phyloP scores from a whole-genome alignment of 2,113 vertebrate species.

The Siniperca knerii region DNA sequence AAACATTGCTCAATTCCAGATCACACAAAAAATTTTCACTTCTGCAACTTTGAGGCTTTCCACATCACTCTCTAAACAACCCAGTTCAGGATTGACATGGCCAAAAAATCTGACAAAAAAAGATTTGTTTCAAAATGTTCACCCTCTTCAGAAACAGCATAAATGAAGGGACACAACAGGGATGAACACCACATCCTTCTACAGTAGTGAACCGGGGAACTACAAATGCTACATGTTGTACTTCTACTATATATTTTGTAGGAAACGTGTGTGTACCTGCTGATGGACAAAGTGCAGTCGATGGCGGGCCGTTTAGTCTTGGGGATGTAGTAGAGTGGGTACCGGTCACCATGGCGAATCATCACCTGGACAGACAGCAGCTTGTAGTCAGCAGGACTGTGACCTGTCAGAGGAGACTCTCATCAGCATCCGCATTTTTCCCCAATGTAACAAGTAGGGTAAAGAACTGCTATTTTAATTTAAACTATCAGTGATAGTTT shows the following conservation, averaged over 20 bases:
- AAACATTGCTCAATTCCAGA: no score
- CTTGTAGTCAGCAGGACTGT: constrained; percentile 94
- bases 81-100: background rate
- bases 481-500: background rate
- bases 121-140: background rate
- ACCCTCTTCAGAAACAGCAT: background rate
- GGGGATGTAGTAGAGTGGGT: constrained; percentile 95
- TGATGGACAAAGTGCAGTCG: constrained; percentile 90
- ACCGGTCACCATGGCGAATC: constrained; percentile 97
- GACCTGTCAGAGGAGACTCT: constrained; percentile 83
- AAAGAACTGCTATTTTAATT: background rate
- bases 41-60: no score
- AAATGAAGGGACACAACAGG: background rate
- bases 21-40: background rate
- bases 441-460: background rate
- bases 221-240: background rate
- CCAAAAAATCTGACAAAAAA: background rate
- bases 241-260: background rate
- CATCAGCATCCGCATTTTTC: constrained; percentile 16
- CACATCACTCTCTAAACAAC: no score
- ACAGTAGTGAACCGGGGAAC: no score
- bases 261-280: constrained; percentile 84
- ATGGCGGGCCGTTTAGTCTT: constrained; percentile 95
- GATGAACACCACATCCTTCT: no score
- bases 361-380: constrained; percentile 94